Conservation (phyloP, 2,888 invertebrate species). For the Tridacna crocea region DNA sequence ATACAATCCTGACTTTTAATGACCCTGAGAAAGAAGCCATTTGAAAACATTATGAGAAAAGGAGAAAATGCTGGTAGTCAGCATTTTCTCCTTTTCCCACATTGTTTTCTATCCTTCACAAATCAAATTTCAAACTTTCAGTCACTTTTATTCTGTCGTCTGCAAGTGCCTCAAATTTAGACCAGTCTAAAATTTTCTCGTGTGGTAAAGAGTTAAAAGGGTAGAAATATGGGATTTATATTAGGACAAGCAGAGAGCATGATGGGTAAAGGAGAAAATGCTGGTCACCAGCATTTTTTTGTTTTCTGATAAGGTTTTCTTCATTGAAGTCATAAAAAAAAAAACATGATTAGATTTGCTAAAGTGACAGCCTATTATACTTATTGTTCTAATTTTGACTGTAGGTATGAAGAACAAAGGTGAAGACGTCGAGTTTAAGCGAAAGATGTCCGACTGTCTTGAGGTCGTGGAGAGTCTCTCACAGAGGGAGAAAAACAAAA, state of each 20-base stretch:
- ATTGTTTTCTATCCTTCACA: not conserved
- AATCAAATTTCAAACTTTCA: too few species aligned
- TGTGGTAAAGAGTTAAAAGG: too few species aligned
- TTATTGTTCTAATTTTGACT: not conserved
- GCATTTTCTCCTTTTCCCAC: not conserved
- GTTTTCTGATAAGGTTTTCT: not conserved
- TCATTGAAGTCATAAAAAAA: not conserved
- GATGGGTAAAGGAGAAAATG: not conserved
- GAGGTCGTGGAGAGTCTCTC: conserved; percentile 66
- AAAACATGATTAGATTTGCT: too few species aligned
- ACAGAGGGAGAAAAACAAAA: conserved; percentile 74
- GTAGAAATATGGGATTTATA: too few species aligned
- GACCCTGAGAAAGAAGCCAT: too few species aligned
- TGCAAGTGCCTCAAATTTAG: too few species aligned
- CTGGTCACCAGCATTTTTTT: not conserved
- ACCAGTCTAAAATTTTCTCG: too few species aligned
- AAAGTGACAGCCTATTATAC: not conserved
- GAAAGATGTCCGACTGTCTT: conserved; percentile 55
- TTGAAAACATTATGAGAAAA: not conserved
- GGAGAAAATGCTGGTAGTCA: not conserved
- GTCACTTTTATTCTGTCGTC: too few species aligned
- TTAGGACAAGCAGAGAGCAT: too few species aligned
- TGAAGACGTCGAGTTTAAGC: conserved; percentile 3
- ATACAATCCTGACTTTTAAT: too few species aligned
- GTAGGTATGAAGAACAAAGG: conserved; percentile 7